A percentile compares a stretch with the other conserved stretches of the same genome.
Evolutionary conservation across 2,113 vertebrate genomes (phyloP).

Genomic region (Bostrychus sinensis): DNA sequence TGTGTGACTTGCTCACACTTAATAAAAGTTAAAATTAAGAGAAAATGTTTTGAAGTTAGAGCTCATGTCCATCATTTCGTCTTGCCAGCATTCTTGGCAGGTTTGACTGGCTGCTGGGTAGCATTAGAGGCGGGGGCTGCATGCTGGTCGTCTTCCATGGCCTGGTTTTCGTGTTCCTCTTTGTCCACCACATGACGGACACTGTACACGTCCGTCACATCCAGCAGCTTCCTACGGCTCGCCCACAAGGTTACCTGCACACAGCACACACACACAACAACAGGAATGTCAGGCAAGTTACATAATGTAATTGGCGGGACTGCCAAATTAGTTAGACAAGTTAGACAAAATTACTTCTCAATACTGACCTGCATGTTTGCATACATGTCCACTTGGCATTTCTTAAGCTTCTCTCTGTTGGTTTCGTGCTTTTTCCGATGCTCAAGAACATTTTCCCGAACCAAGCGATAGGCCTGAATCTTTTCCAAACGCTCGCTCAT

Average conservation of each 20-base stretch:
- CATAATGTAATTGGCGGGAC: background rate
- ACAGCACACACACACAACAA: slow-evolving; percentile 22
- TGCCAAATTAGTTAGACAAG: no score
- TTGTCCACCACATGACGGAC: slow-evolving; percentile 68
- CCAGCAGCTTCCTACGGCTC: slow-evolving; percentile 63
- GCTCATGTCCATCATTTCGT: slow-evolving; percentile 75
- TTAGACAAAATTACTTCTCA: no score
- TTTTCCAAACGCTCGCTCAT: slow-evolving; percentile 76
- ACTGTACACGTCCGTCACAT: slow-evolving; percentile 76
- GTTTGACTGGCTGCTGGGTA: slow-evolving; percentile 40
- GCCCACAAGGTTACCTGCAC: slow-evolving; percentile 45
- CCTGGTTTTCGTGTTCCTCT: slow-evolving; percentile 65
- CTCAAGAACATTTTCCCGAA: slow-evolving; percentile 73
- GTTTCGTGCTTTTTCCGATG: slow-evolving; percentile 71
- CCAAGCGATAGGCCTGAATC: slow-evolving; percentile 81
- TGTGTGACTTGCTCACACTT: slow-evolving; percentile 21
- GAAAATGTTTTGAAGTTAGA: background rate
- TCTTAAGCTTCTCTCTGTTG: slow-evolving; percentile 72
- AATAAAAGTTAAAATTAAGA: slow-evolving; percentile 20
- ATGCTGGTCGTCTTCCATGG: slow-evolving; percentile 58
- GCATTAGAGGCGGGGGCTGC: slow-evolving; percentile 31
- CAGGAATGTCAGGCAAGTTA: slow-evolving; percentile 10
- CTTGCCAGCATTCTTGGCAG: slow-evolving; percentile 67
- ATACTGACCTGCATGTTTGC: slow-evolving; percentile 82
- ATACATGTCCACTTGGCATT: slow-evolving; percentile 77